Evolutionary conservation across 92 coral and sea anemone genomes (phyloP).

Genomic region (Epizoanthus illoricatus): DNA sequence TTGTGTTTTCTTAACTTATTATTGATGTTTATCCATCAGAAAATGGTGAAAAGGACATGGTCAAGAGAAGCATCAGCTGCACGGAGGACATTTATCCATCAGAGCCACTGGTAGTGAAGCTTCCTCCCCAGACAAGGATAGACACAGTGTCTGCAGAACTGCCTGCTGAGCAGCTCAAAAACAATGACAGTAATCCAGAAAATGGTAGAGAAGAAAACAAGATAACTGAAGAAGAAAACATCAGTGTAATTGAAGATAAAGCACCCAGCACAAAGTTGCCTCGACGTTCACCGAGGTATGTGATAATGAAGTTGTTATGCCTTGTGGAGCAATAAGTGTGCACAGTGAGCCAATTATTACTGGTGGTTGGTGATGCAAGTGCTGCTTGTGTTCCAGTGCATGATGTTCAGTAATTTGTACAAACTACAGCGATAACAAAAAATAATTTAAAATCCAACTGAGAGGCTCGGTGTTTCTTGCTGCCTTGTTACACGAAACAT

Average conservation of each 20-base stretch:
- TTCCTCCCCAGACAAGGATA: neutral
- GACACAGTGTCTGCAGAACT: neutral
- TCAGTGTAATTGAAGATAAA: neutral
- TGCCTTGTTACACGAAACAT: too few species aligned
- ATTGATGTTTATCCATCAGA: neutral
- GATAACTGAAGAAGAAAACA: neutral
- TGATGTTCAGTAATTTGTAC: too few species aligned
- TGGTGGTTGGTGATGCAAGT: neutral
- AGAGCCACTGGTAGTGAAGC: neutral
- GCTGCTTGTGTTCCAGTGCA: too few species aligned
- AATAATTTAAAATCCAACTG: too few species aligned
- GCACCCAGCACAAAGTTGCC: neutral
- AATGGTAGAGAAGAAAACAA: neutral
- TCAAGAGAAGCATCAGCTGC: conserved; percentile 4
- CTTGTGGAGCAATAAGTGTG: neutral
- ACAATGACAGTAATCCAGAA: neutral
- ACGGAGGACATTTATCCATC: conserved; percentile 6
- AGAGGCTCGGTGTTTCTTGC: too few species aligned
- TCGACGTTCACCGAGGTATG: conserved; percentile 34
- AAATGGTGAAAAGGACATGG: neutral
- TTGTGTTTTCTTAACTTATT: neutral
- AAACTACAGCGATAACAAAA: too few species aligned
- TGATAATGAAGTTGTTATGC: neutral
- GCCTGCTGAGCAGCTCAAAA: neutral
- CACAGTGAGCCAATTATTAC: neutral